Evolutionary conservation across 2,113 vertebrate species (phyloP).

Genomic region (Aramus guarauna): DNA sequence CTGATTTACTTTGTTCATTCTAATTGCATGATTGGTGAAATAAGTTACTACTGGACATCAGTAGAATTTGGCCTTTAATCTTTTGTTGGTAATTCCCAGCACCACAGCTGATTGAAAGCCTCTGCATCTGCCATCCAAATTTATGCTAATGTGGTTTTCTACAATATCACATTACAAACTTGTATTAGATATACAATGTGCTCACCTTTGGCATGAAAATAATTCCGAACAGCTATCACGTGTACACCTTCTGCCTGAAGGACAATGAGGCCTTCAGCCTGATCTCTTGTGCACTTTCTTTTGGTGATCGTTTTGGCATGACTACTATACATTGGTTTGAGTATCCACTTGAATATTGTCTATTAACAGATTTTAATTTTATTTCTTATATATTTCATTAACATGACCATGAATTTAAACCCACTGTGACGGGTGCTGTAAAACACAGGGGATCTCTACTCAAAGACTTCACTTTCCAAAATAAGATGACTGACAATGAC

Average conservation of each 20-base stretch:
- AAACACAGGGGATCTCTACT: background rate
- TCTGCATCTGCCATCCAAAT: background rate
- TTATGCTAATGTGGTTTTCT: background rate
- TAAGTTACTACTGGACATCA: background rate
- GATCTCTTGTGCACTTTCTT: background rate
- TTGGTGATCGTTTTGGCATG: background rate
- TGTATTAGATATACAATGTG: background rate
- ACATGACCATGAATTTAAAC: background rate
- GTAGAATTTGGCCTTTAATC: background rate
- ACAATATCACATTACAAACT: background rate
- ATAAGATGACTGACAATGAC: background rate
- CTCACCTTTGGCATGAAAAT: background rate
- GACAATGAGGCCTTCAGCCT: background rate
- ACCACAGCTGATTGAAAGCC: background rate
- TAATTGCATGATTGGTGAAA: background rate
- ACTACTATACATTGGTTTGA: background rate
- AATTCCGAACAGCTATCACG: background rate
- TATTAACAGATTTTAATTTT: background rate
- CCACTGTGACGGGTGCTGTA: background rate
- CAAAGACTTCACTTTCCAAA: background rate
- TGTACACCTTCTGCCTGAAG: background rate
- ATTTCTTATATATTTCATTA: background rate
- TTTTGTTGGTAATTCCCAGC: background rate
- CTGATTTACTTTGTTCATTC: background rate
- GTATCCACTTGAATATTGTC: background rate